Percentiles rank a stretch among this genome's conserved stretches.
These are phyloP conservation scores for Microctonus brassicae DNA, from an alignment of 2,888 invertebrate species.

Conservation along the genomic window DNA sequence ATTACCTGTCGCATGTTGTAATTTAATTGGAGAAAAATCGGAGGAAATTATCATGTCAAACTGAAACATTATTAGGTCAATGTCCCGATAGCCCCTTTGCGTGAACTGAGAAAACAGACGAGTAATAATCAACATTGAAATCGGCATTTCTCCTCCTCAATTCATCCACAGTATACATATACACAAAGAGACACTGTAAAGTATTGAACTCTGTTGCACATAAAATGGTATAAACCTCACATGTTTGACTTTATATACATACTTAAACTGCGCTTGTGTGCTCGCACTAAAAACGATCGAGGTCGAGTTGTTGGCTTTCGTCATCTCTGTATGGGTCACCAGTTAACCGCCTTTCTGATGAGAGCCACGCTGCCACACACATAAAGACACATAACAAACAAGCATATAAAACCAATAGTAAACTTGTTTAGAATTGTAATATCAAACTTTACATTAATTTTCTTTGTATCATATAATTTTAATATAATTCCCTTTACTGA, in stretches of 20 bases:
- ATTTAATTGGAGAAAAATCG: conserved; percentile 13
- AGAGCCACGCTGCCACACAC: conserved; percentile 10
- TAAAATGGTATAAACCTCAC: conserved; percentile 19
- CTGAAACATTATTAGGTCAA: conserved; percentile 42
- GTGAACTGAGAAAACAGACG: conserved; percentile 19
- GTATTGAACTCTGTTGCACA: conserved; percentile 37
- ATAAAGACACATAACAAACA: neutral
- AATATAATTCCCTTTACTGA: neutral
- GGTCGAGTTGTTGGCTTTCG: conserved; percentile 58
- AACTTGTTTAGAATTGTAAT: neutral
- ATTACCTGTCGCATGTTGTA: too few relatives aligned
- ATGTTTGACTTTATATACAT: conserved; percentile 29
- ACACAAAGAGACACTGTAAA: neutral
- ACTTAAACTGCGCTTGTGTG: conserved; percentile 31
- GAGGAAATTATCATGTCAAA: conserved; percentile 31
- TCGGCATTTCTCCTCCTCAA: conserved; percentile 42
- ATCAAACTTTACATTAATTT: neutral
- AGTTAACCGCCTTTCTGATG: conserved; percentile 54
- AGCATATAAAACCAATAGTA: neutral
- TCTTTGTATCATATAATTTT: neutral
- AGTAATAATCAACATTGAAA: conserved; percentile 22
- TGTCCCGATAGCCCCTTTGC: conserved; percentile 39
- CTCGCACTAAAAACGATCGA: conserved; percentile 66
- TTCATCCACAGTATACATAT: conserved; percentile 2
- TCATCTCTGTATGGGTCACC: conserved; percentile 51